Base-by-base conservation (phyloP, 2,888 invertebrate genomes). In the Subacronicta megacephala region DNA sequence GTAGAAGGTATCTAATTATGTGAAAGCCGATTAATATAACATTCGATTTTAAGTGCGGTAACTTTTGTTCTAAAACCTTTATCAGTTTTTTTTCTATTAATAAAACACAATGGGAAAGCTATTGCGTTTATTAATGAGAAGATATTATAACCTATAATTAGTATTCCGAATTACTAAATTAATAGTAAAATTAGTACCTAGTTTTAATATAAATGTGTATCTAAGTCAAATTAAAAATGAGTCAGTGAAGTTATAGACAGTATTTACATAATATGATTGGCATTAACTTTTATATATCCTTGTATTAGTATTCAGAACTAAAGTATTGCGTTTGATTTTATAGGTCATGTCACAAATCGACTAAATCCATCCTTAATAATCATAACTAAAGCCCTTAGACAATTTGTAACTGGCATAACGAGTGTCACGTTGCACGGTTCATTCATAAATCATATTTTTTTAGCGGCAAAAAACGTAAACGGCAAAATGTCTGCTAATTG, bases 401-500 rank as follows among this genome's bases (percentile, higher is more conserved):
- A 93, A 93, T 93, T 93, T 89, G 93, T 93, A 88, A 87, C 87
- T 81, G 83, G 85, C 78, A 82, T 85, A 91, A 90, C 85, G 85
- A 90, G 89, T 84, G 78, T 93, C 92, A 82, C 56, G 82, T 93
- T 93, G 85, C 92, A 77, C 59, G 59, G 75, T 72, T 72, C 72
- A 77, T 77, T 79, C 92, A 89, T 93, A 91, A 93, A 93, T 93
- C 93, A 94, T 92, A 86, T 84, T 88, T 90, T 90, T 91, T 88
- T 81, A 71, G 66, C 63, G 59, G 76, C 80, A 88, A 89, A 90
- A 88, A 78, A 64, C 76, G 62, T 65, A 77, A 81, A 81, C 84
- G 85, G 87, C 90, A 87, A 90, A 91, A 87, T 88, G 87, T 88
- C 86, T 89, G 93, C 92, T 94, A 94, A 94, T 93, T 93, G 93